Percentiles rank a stretch among this genome's conserved stretches.
Conservation (phyloP, 2,888 invertebrate genomes). For the Nezara viridula region DNA sequence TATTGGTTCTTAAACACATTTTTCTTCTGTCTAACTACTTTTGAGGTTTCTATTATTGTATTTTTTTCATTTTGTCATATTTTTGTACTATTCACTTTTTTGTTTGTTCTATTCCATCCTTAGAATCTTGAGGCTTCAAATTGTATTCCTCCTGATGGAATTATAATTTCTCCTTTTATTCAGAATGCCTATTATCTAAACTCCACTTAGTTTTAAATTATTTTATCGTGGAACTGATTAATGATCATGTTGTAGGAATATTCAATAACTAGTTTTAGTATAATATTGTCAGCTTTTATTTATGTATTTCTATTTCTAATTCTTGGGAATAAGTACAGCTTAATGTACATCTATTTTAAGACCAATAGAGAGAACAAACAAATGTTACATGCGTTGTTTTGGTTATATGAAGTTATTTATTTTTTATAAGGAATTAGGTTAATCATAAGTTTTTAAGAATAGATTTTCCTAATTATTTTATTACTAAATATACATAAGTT, state of each 20-base stretch:
- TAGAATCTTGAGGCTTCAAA: neutral
- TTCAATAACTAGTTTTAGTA: too few relatives aligned
- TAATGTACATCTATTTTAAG: too few relatives aligned
- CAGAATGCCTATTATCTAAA: constrained; percentile 33
- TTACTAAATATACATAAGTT: too few relatives aligned
- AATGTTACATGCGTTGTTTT: too few relatives aligned
- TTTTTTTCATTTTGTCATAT: neutral
- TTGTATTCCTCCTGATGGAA: neutral
- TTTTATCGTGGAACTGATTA: neutral
- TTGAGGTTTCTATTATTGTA: neutral
- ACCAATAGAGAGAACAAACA: too few relatives aligned
- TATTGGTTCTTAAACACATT: neutral
- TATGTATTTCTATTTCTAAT: neutral
- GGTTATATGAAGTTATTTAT: too few relatives aligned
- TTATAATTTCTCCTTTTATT: neutral
- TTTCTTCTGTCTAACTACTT: neutral
- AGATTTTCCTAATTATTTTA: too few relatives aligned
- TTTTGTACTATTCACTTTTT: neutral
- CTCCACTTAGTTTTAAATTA: neutral
- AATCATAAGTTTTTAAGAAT: too few relatives aligned
- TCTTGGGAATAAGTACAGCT: too few relatives aligned
- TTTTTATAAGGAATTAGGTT: too few relatives aligned
- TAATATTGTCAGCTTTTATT: neutral
- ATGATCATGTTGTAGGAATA: neutral
- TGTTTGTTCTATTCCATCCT: neutral